Evolutionary conservation across 2,888 invertebrate species (phyloP).

Genomic region (Ophion costatus): DNA sequence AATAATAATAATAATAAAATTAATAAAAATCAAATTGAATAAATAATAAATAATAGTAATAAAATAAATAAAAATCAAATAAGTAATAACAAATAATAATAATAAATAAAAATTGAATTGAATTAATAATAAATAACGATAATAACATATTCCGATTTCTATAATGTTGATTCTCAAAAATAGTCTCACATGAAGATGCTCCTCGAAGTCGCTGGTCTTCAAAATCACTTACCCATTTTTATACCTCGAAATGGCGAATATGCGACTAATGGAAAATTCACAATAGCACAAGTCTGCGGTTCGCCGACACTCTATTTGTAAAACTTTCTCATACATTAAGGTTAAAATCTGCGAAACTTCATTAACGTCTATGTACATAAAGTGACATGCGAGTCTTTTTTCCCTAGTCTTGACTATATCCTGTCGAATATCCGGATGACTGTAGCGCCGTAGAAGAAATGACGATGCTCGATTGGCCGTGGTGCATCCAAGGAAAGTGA

Average conservation of each 20-base stretch:
- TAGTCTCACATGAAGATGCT: neutral
- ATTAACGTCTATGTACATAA: constrained; percentile 6
- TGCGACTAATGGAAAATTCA: neutral
- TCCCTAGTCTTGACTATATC: neutral
- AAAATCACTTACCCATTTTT: no score
- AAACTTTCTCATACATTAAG: constrained; percentile 10
- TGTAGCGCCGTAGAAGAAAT: constrained; percentile 3
- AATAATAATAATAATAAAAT: no score
- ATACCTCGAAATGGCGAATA: neutral
- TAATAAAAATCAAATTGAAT: no score
- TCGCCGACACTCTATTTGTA: constrained; percentile 34
- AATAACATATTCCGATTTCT: neutral
- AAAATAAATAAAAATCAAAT: no score
- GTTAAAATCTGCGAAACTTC: constrained; percentile 42
- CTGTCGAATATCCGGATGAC: constrained; percentile 26
- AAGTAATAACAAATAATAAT: no score
- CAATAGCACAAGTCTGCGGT: neutral
- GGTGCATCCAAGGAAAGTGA: constrained; percentile 46
- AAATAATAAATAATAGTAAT: no score
- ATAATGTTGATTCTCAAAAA: no score
- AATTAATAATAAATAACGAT: neutral
- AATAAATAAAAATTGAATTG: no score
- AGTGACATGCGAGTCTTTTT: constrained; percentile 1
- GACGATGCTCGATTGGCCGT: neutral
- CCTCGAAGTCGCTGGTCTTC: neutral